These are phyloP conservation scores for Sanderia malayensis DNA, from an alignment of 30 jellyfish, hydroid and myxozoan genomes.

Conservation along the genomic window DNA sequence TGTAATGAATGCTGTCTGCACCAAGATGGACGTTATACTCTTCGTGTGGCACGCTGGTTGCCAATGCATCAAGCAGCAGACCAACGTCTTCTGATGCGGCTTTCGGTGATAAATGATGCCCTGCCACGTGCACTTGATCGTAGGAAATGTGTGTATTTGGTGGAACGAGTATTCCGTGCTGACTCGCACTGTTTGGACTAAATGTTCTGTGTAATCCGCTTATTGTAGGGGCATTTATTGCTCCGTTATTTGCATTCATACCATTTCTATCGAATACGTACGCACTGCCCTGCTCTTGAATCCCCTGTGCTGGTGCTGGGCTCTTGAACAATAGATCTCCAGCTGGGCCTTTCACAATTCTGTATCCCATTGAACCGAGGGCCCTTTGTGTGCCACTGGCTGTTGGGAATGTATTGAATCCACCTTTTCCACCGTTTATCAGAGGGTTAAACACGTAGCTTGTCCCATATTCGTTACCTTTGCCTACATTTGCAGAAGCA, in stretches of 20 bases:
- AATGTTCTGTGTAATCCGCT: background rate
- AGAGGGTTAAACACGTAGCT: slow-evolving; percentile 30
- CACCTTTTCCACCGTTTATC: slow-evolving; percentile 35
- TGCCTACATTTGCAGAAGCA: slow-evolving; percentile 7
- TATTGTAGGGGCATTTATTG: background rate
- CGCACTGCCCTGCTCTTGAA: background rate
- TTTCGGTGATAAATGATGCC: slow-evolving; percentile 50
- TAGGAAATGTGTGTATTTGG: slow-evolving; percentile 9
- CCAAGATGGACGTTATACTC: slow-evolving; percentile 33
- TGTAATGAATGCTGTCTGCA: slow-evolving; percentile 32
- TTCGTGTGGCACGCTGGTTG: slow-evolving; percentile 41
- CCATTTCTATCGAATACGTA: background rate
- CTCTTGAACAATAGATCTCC: background rate
- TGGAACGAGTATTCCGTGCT: slow-evolving; percentile 48
- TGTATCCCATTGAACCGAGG: background rate
- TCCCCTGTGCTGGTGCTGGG: background rate
- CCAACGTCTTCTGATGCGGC: slow-evolving; percentile 55
- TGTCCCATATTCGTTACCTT: slow-evolving; percentile 15
- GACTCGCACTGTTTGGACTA: background rate
- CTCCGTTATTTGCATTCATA: background rate
- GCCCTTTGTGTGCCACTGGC: slow-evolving; percentile 54
- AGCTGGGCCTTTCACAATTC: background rate
- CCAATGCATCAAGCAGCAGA: slow-evolving; percentile 32
- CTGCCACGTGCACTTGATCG: slow-evolving; percentile 41
- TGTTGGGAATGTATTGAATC: slow-evolving; percentile 40